Conservation (phyloP, 2,888 invertebrate genomes). For the Pyralis farinalis region DNA sequence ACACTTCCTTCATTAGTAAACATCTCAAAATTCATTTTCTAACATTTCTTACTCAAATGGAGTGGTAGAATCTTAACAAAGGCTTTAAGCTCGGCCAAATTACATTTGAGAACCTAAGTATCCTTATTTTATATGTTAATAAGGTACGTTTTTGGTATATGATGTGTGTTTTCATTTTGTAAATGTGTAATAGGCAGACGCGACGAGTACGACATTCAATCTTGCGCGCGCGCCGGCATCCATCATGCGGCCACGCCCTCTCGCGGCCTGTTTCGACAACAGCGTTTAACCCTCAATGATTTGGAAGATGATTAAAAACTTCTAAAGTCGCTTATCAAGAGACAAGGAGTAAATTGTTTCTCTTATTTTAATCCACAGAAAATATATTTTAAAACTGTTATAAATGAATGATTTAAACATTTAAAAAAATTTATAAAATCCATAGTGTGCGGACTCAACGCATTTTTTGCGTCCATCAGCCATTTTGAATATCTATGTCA, state of each 20-base stretch:
- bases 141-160: constrained; percentile 7
- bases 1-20: constrained; percentile 25
- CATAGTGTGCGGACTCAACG: too few relatives aligned
- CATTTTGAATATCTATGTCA: too few relatives aligned
- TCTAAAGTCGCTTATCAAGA: constrained; percentile 14
- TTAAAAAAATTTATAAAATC: too few relatives aligned
- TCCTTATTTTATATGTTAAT: neutral
- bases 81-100: constrained; percentile 13
- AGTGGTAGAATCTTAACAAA: constrained; percentile 10
- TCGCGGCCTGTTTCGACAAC: constrained; percentile 37
- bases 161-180: constrained; percentile 3
- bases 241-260: constrained; percentile 68
- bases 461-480: too few relatives aligned
- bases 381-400: too few relatives aligned
- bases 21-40: constrained; percentile 23
- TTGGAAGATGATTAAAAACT: constrained; percentile 50
- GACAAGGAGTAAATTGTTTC: constrained; percentile 6
- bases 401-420: too few relatives aligned
- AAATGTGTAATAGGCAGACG: constrained; percentile 17
- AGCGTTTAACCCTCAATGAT: constrained; percentile 31
- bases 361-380: neutral
- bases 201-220: constrained; percentile 40
- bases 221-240: constrained; percentile 50
- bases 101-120: neutral
- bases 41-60: constrained; percentile 19